Percentiles rank a stretch among this genome's conserved stretches.
phyloP scores from a whole-genome alignment of 53 echinoderm and acorn worm species.

The Hippasteria phrygiana region DNA sequence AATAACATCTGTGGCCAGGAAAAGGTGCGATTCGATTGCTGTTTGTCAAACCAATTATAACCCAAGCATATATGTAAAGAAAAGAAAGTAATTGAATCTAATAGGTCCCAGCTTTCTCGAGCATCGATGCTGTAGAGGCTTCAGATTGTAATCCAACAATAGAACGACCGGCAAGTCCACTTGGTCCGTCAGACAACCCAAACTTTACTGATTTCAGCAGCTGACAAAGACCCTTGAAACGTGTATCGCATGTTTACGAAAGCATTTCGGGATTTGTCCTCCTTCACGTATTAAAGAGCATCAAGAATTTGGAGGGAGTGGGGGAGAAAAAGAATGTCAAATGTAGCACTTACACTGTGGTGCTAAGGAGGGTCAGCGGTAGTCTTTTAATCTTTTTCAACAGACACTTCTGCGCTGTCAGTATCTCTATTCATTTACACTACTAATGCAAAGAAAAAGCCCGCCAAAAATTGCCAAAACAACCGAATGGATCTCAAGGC shows the following conservation, averaged over 20 bases:
- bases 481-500: not conserved
- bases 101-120: too few species aligned
- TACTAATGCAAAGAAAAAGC: slow-evolving; percentile 40
- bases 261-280: not conserved
- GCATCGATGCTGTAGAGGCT: too few species aligned
- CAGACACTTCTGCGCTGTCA: not conserved
- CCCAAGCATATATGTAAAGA: too few species aligned
- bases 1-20: too few species aligned
- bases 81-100: too few species aligned
- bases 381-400: slow-evolving; percentile 43
- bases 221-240: not conserved
- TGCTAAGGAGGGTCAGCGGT: not conserved
- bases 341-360: slow-evolving; percentile 35
- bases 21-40: too few species aligned
- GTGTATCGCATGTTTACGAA: slow-evolving; percentile 9
- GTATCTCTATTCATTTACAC: slow-evolving; percentile 29
- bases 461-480: slow-evolving; percentile 25
- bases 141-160: too few species aligned
- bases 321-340: slow-evolving; percentile 6
- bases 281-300: slow-evolving; percentile 9
- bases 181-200: not conserved
- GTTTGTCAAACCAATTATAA: too few species aligned
- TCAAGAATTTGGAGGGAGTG: not conserved
- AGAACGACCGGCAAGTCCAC: not conserved
- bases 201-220: not conserved